Conservation (phyloP, 2,888 invertebrate genomes). For the Ceriagrion tenellum region DNA sequence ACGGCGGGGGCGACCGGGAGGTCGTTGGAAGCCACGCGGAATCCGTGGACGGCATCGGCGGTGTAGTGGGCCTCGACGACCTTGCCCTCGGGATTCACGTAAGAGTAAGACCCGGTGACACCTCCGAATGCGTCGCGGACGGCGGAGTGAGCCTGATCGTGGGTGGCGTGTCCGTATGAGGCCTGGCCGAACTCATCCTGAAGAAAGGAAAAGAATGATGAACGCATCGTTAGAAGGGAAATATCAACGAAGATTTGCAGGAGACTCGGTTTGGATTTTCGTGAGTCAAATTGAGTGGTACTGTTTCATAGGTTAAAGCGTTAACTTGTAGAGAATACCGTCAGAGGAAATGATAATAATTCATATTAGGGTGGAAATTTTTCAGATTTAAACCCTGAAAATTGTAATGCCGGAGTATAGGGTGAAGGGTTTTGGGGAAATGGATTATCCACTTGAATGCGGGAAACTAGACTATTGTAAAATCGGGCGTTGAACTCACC, state of each 20-base stretch:
- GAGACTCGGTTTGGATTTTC: too few species aligned
- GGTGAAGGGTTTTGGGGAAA: too few species aligned
- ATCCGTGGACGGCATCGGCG: slow-evolving; percentile 77
- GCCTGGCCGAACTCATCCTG: slow-evolving; percentile 75
- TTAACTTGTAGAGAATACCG: too few species aligned
- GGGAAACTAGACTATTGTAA: too few species aligned
- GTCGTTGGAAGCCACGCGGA: slow-evolving; percentile 78
- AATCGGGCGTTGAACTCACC: slow-evolving; percentile 11
- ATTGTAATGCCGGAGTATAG: too few species aligned
- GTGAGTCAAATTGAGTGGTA: too few species aligned
- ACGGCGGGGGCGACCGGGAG: slow-evolving; percentile 74
- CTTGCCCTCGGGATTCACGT: slow-evolving; percentile 78
- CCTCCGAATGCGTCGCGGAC: slow-evolving; percentile 77
- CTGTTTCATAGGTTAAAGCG: too few species aligned
- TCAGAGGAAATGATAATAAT: too few species aligned
- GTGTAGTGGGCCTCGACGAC: slow-evolving; percentile 76
- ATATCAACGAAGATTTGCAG: too few species aligned
- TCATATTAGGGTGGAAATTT: too few species aligned
- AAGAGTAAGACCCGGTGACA: slow-evolving; percentile 78
- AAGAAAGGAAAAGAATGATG: neutral
- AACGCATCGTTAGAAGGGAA: neutral
- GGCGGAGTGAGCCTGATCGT: slow-evolving; percentile 76
- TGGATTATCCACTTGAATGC: neutral
- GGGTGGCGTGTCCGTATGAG: slow-evolving; percentile 77
- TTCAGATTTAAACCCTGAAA: too few species aligned